Conservation (phyloP, 2,888 invertebrate genomes). For the Frankliniella intonsa region DNA sequence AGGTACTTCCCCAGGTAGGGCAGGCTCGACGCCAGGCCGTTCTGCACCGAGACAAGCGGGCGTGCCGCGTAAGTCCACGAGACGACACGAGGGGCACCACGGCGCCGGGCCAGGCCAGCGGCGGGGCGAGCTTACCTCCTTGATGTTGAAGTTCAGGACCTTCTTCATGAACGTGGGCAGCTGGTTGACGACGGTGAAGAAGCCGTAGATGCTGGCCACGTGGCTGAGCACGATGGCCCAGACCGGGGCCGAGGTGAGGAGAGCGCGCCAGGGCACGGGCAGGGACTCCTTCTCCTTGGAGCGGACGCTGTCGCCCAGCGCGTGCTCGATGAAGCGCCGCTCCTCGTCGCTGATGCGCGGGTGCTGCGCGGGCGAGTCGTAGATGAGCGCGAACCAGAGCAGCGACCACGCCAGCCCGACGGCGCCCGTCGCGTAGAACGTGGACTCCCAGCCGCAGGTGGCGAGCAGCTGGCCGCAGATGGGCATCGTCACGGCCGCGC, state of each 20-base stretch:
- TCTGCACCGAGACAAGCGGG: slow-evolving; percentile 49
- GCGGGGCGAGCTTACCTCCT: slow-evolving; percentile 59
- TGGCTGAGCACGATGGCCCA: slow-evolving; percentile 84
- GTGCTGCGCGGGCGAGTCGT: slow-evolving; percentile 76
- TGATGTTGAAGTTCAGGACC: slow-evolving; percentile 71
- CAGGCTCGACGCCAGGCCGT: slow-evolving; percentile 75
- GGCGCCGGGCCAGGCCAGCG: no score
- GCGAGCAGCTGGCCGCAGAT: slow-evolving; percentile 77
- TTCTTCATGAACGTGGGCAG: slow-evolving; percentile 81
- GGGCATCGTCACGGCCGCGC: slow-evolving; percentile 87
- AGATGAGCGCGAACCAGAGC: slow-evolving; percentile 74
- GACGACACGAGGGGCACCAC: no score
- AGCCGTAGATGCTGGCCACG: slow-evolving; percentile 78
- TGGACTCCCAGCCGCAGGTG: slow-evolving; percentile 79
- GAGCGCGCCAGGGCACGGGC: slow-evolving; percentile 67
- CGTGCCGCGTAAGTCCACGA: not conserved
- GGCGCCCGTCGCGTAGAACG: slow-evolving; percentile 79
- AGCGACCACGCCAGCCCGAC: slow-evolving; percentile 76
- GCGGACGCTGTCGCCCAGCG: slow-evolving; percentile 56
- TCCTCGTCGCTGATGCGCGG: slow-evolving; percentile 74
- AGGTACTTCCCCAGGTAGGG: slow-evolving; percentile 83
- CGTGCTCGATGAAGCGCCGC: slow-evolving; percentile 64
- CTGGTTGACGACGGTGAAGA: slow-evolving; percentile 83
- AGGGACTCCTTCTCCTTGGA: slow-evolving; percentile 53
- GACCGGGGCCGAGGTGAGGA: slow-evolving; percentile 68